Percentiles rank a stretch among this genome's conserved stretches.
Conservation (phyloP, 1,140 invertebrate species). For the Saccostrea glomerata region DNA sequence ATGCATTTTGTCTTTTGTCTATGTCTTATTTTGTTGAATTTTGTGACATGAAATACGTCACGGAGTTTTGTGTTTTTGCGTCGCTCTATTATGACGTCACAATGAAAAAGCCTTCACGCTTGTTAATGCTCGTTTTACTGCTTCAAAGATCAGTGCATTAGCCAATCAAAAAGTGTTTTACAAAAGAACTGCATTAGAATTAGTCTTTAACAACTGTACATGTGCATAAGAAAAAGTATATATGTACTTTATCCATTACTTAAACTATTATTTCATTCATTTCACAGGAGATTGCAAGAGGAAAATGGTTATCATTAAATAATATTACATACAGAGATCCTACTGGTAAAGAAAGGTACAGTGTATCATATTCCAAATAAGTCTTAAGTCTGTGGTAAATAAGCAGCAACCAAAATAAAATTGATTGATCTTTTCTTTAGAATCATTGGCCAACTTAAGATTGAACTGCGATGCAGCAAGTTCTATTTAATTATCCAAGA, state of each 20-base stretch:
- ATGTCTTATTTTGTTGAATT: no score
- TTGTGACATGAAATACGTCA: no score
- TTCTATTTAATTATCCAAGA: not conserved
- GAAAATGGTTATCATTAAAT: slow-evolving; percentile 70
- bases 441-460: not conserved
- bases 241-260: not conserved
- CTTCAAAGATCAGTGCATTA: no score
- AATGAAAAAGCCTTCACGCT: no score
- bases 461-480: not conserved
- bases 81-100: no score
- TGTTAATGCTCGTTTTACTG: no score
- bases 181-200: no score
- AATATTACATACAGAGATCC: slow-evolving; percentile 68
- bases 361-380: not conserved
- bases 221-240: not conserved
- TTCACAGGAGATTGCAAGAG: slow-evolving; percentile 61
- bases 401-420: no score
- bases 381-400: no score
- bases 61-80: no score
- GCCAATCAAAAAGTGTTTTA: not conserved
- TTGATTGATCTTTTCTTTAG: not conserved
- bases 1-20: no score
- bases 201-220: no score
- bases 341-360: slow-evolving; percentile 66
- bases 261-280: not conserved